phyloP scores from a whole-genome alignment of 1,140 invertebrate species.

The Pantala flavescens region DNA sequence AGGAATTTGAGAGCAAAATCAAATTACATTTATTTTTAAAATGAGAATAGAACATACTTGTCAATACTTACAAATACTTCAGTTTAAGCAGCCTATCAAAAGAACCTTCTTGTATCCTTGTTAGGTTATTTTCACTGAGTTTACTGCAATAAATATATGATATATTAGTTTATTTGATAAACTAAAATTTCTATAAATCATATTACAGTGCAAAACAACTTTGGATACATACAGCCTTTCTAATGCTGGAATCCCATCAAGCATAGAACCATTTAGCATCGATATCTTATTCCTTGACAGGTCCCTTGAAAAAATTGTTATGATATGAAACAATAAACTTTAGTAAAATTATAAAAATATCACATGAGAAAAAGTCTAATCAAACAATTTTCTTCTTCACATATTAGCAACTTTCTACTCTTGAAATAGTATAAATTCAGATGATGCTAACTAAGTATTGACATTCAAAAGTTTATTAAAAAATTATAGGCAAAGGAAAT shows the following conservation, averaged over 20 bases:
- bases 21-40: too few relatives aligned
- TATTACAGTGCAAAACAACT: slow-evolving; percentile 41
- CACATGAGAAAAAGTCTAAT: neutral
- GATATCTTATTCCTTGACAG: slow-evolving; percentile 5
- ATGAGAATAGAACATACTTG: too few relatives aligned
- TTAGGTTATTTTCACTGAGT: slow-evolving; percentile 33
- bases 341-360: neutral
- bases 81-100: slow-evolving; percentile 28
- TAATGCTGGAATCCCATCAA: slow-evolving; percentile 48
- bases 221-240: slow-evolving; percentile 47
- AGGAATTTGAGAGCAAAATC: too few relatives aligned
- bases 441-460: neutral
- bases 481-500: neutral
- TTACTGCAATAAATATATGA: slow-evolving; percentile 28
- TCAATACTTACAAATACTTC: slow-evolving; percentile 35
- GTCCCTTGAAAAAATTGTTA: neutral
- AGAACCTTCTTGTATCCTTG: slow-evolving; percentile 29
- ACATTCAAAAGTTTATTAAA: neutral
- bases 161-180: slow-evolving; percentile 23
- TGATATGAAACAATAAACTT: neutral
- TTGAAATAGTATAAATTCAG: neutral
- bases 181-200: neutral
- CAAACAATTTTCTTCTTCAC: neutral
- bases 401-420: neutral
- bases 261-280: slow-evolving; percentile 34